These are phyloP conservation scores for Sycophila texana DNA, from an alignment of 2,888 invertebrate species.

Conservation along the genomic window DNA sequence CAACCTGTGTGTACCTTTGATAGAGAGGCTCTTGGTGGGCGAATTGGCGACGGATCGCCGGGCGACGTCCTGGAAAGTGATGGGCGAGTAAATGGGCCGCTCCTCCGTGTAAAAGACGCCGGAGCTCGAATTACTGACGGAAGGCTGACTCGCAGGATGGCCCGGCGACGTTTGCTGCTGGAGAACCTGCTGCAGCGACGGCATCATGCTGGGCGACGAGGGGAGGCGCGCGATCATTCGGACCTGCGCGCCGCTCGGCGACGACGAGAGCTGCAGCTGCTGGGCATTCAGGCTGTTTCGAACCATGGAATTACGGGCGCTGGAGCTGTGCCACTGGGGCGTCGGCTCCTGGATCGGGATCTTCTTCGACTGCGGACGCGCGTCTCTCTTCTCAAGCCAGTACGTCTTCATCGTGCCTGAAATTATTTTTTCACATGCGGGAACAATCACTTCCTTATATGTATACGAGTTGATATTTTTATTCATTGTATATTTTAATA, in stretches of 20 bases:
- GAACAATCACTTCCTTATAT: no score
- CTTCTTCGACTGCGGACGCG: constrained; percentile 77
- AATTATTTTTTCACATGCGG: constrained; percentile 17
- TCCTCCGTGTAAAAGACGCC: constrained; percentile 78
- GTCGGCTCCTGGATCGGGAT: constrained; percentile 67
- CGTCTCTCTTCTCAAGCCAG: constrained; percentile 87
- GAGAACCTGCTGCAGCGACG: no score
- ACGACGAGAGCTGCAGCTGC: constrained; percentile 10
- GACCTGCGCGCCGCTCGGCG: constrained; percentile 25
- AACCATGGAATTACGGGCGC: constrained; percentile 63
- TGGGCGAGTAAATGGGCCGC: constrained; percentile 87
- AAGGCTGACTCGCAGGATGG: constrained; percentile 35
- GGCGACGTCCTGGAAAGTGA: constrained; percentile 90
- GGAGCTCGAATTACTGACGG: constrained; percentile 43
- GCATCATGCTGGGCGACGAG: constrained; percentile 59
- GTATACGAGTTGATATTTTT: no score
- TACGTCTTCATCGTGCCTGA: constrained; percentile 91
- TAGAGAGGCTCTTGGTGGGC: constrained; percentile 78
- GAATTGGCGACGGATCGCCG: constrained; percentile 87
- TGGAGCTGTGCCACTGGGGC: constrained; percentile 71
- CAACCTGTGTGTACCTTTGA: constrained; percentile 27
- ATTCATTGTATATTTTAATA: no score
- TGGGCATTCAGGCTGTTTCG: constrained; percentile 54
- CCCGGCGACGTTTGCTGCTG: constrained; percentile 36
- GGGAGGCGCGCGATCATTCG: constrained; percentile 15